phyloP scores from a whole-genome alignment of 1,140 invertebrate species.

The Dendroctonus ponderosae region DNA sequence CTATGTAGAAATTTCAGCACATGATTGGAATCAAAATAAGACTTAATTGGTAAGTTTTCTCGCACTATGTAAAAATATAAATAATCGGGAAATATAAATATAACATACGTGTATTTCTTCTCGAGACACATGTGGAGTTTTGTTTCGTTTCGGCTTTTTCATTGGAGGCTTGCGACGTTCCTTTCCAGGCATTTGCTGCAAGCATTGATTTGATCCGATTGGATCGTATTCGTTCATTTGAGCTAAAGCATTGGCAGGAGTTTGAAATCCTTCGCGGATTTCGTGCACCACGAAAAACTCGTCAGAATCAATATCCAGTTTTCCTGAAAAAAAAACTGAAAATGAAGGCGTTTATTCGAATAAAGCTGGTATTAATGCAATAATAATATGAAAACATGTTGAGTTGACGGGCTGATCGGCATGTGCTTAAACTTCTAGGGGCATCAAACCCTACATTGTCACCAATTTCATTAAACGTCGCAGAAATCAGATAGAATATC shows the following conservation, averaged over 20 bases:
- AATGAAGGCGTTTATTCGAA: no score
- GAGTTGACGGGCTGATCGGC: no score
- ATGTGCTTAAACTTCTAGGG: no score
- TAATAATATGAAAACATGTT: no score
- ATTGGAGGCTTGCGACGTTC: constrained; percentile 39
- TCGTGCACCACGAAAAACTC: constrained; percentile 79
- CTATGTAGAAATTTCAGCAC: no score
- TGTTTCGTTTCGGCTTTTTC: constrained; percentile 50
- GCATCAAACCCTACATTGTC: background rate
- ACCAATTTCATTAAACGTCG: background rate
- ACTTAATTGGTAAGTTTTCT: no score
- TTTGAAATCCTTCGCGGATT: constrained; percentile 74
- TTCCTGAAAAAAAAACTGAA: constrained; percentile 66
- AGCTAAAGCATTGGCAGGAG: constrained; percentile 62
- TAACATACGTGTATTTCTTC: constrained; percentile 37
- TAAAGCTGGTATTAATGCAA: no score
- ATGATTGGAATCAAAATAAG: no score
- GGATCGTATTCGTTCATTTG: constrained; percentile 51
- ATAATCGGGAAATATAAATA: no score
- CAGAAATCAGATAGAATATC: no score
- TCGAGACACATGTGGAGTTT: constrained; percentile 49
- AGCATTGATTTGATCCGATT: constrained; percentile 40
- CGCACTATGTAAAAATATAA: no score
- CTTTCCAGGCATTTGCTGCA: constrained; percentile 33
- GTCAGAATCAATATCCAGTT: constrained; percentile 71